Evolutionary conservation across 2,888 invertebrate genomes (phyloP).

Genomic region (Stenodera caucasica): DNA sequence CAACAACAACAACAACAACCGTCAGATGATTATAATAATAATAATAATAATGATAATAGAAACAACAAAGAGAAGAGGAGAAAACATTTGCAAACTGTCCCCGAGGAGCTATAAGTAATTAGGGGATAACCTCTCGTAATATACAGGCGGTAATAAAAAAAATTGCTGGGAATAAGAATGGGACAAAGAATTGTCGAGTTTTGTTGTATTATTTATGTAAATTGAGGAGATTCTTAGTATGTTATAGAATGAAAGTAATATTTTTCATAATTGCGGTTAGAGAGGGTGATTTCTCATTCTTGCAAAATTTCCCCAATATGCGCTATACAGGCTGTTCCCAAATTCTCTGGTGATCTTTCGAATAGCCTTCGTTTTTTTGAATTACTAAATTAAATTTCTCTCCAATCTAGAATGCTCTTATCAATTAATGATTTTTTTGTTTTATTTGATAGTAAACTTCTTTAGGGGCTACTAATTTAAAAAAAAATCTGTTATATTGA

Average conservation of each 20-base stretch:
- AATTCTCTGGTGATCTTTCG: no score
- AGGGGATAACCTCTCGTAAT: not conserved
- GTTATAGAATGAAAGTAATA: not conserved
- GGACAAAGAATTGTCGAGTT: not conserved
- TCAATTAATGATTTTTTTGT: no score
- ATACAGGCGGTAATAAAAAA: not conserved
- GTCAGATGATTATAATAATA: not conserved
- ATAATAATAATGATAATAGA: not conserved
- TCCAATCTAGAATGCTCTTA: no score
- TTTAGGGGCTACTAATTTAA: no score
- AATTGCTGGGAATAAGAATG: no score
- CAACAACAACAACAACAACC: constrained; percentile 3
- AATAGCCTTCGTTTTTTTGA: no score
- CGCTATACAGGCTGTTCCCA: no score
- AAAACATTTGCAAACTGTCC: not conserved
- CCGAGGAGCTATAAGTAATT: not conserved
- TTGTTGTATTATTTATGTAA: not conserved
- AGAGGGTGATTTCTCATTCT: constrained; percentile 2
- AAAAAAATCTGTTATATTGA: no score
- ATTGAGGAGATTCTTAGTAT: not conserved
- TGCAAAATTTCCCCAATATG: constrained; percentile 21
- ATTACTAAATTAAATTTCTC: no score
- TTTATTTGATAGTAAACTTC: no score
- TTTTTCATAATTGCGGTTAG: constrained; percentile 4
- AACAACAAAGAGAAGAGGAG: not conserved